Evolutionary conservation across 2,113 vertebrate genomes (phyloP).

Genomic region (Mustelus asterias): DNA sequence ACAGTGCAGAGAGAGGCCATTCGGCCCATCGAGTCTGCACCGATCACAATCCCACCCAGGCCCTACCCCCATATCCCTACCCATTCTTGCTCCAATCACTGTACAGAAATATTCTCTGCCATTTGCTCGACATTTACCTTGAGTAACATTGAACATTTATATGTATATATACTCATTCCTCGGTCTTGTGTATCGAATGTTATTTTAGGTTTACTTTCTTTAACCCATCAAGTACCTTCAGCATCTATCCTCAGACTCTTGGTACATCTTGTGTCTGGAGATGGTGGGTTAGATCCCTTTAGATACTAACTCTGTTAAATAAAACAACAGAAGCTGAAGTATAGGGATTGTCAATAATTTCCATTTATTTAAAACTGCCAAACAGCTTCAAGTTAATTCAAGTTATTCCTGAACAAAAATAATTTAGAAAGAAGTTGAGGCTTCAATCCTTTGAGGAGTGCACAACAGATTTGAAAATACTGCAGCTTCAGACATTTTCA

Average conservation of each 20-base stretch:
- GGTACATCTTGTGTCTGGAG: background rate
- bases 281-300: background rate
- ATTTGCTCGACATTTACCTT: background rate
- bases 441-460: background rate
- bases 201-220: background rate
- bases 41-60: too few species aligned
- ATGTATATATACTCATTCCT: background rate
- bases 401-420: constrained; percentile 16
- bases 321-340: background rate
- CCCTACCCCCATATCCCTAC: too few species aligned
- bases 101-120: background rate
- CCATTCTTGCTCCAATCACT: background rate
- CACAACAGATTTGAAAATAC: background rate
- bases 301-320: background rate
- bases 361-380: constrained; percentile 7
- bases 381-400: background rate
- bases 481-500: background rate
- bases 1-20: too few species aligned
- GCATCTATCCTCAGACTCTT: background rate
- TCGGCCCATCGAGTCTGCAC: too few species aligned
- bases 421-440: background rate
- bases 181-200: background rate
- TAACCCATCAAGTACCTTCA: background rate
- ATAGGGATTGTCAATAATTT: background rate
- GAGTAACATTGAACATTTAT: background rate